Base-by-base conservation (phyloP, 92 coral and sea anemone species). In the Actinernus sp. region DNA sequence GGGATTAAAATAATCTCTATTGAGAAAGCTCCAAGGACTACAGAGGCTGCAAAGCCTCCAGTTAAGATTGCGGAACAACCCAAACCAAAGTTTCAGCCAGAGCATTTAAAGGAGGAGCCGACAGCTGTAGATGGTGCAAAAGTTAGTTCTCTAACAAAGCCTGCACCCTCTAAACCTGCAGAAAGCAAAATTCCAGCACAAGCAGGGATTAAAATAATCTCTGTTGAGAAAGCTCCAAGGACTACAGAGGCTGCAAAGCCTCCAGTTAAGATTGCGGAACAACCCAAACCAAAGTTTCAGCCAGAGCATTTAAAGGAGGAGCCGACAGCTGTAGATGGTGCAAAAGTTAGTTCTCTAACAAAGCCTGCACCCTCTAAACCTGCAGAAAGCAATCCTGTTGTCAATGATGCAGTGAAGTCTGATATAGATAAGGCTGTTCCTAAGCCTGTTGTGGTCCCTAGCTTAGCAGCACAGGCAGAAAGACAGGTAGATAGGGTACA, bases 1-100 rank as follows among this genome's bases (percentile, higher is more conserved):
- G 52, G 14, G 8, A 40, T 70, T 10, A 70, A 70, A 46, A 11
- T 70, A 7, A 70, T 70, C 7, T 44, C 78, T 9, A 70, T 70
- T 31, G 55, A 70, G 40, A 66, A 52, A 22, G 16, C 49, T 12
- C 6, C 23, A 22, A 60, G n/a, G 52, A 33, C 30, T 13, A 8
- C 30, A 8, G 55, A 45, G n/a, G 21, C 28, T 5, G n/a, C 57
- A 4, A 46, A 63, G 38, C n/a, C 27, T 47, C 51, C 67, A 34
- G n/a, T 30, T 28, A 17, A 43, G 26, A 51, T 46, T 31, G 30
- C 47, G 26, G 62, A 31, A 31, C 41, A 34, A 6, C 28, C 59
- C 22, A 49, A 65, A 53, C 31, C 48, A 17, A 27, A 18, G 49
- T n/a, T n/a, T n/a, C n/a, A n/a, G n/a, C n/a, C n/a, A n/a, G 19